A percentile compares a stretch with the other conserved stretches of the same genome.
Evolutionary conservation across 1,140 invertebrate genomes (phyloP).

Genomic region (Diorhabda sublineata): DNA sequence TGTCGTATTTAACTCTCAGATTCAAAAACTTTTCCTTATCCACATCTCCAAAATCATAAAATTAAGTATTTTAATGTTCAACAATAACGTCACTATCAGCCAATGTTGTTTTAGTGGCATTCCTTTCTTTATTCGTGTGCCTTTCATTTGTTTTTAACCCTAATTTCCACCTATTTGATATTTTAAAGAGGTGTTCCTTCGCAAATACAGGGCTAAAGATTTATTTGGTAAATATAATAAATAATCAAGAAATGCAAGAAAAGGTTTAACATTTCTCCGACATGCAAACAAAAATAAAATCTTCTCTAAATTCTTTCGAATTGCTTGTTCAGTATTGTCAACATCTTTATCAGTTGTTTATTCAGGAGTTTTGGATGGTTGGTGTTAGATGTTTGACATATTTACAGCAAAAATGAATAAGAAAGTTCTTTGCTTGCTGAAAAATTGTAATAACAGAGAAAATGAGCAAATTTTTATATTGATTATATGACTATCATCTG

Average conservation of each 20-base stretch:
- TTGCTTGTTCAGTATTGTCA: not conserved
- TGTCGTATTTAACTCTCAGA: too few relatives aligned
- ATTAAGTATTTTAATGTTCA: too few relatives aligned
- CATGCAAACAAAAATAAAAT: not conserved
- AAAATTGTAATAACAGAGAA: too few relatives aligned
- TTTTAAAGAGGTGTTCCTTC: not conserved
- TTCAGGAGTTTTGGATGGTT: not conserved
- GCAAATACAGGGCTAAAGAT: not conserved
- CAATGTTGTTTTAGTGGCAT: too few relatives aligned
- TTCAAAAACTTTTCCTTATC: too few relatives aligned
- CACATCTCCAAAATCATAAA: too few relatives aligned
- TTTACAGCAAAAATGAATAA: not conserved
- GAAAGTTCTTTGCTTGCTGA: not conserved
- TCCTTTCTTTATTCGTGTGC: too few relatives aligned
- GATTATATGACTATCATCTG: too few relatives aligned
- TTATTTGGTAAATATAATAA: not conserved
- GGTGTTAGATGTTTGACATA: not conserved
- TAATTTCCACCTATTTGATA: not conserved
- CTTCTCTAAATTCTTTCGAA: not conserved
- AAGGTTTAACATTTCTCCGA: not conserved
- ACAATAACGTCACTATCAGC: too few relatives aligned
- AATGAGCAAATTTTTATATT: too few relatives aligned
- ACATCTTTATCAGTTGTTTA: constrained; percentile 1
- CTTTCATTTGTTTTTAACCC: too few relatives aligned
- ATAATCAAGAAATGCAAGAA: not conserved